Base-by-base conservation (phyloP, 1,140 invertebrate species). In the Aradophagus sp. region DNA sequence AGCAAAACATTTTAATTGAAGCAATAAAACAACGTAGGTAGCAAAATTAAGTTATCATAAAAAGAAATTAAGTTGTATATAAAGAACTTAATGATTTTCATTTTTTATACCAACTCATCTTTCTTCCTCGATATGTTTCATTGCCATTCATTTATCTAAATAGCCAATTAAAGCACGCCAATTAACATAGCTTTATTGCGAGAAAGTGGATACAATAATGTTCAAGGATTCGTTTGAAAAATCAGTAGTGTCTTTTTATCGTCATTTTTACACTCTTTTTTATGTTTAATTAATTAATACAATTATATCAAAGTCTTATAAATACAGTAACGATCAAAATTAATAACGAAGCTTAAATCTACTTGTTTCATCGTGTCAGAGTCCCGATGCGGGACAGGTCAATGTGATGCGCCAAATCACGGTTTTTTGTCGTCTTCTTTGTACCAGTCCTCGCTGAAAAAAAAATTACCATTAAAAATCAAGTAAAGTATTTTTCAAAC, bases 361-460 rank as follows among this genome's bases (percentile, higher is more conserved):
- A 72, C 14, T 8, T 38, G 29, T 44, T 32, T 48, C 13, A 38
- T 50, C 27, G 36, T 42, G 36, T 38, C 10, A 20, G 35, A 53
- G 76, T 86, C 83, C 84, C 84, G 82, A 86, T 86, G 82, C 82
- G 84, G 82, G 83, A 84, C 81, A 86, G 76, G 74, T 79, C 48
- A 77, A 44, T 38, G 58, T 63, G 50, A 62, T 61, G 36, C 26
- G 55, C 35, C 14, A 41, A 31, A 67, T 81, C 39, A 82, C 23
- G 70, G 74, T 55, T 82, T 82, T 58, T 81, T 83, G 58, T 77
- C 78, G 41, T 89, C 87, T 34, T 94, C 92, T 84, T 93, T 94
- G 88, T 93, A 95, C 93, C 93, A 95, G 77, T 94, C 92, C 89
- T 93, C 92, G 78, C 93, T 93, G 86, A 38, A 89, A 89, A 77